Evolutionary conservation across 2,113 vertebrate genomes (phyloP), one percentile per base, ranked within the genome.

Genomic region (Jacana jacana): DNA sequence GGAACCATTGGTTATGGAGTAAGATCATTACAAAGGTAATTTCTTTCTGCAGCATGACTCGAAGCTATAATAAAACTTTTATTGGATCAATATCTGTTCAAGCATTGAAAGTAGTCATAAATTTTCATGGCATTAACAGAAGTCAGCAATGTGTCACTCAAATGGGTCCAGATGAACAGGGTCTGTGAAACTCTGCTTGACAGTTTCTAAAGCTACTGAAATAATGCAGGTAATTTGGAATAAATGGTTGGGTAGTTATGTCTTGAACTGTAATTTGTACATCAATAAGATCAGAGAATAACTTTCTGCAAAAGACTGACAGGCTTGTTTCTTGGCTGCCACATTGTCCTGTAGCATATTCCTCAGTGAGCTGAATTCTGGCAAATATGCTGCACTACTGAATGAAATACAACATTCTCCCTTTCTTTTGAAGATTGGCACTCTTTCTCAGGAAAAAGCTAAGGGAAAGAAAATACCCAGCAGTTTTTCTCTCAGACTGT

Each of bases 51-150:
- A 94, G 57, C 44, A 87, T 33, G 77, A 78, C 71, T 93, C 81
- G 83, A 75, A 89, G 66, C 71, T 80, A 61, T 93, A 94, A 96
- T 95, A 96, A 96, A 97, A 92, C 28, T 96, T 93, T 91, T 79
- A 96, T 91, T 92, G 86, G 77, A 93, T 96, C 77, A 0, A 93
- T 96, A 84, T 42, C 90, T 91, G 52, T 33, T 93, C 55, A 91
- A 84, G 80, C 92, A 91, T 95, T 96, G 80, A 96, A 93, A 95
- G 88, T 33, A 88, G 55, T 49, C 57, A 91, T 95, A 94, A 90
- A 95, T 94, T 95, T 96, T 93, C 76, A 92, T 51, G 77, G 61
- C 44, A 72, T 94, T 94, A 96, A 76, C 83, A 84, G 70, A 90
- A 92, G 87, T 88, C 44, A 86, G 77, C 78, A 65, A 93, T 96